Percentiles rank a stretch among this genome's conserved stretches.
phyloP scores from a whole-genome alignment of 2,888 invertebrate genomes.

The Parnassius mnemosyne region DNA sequence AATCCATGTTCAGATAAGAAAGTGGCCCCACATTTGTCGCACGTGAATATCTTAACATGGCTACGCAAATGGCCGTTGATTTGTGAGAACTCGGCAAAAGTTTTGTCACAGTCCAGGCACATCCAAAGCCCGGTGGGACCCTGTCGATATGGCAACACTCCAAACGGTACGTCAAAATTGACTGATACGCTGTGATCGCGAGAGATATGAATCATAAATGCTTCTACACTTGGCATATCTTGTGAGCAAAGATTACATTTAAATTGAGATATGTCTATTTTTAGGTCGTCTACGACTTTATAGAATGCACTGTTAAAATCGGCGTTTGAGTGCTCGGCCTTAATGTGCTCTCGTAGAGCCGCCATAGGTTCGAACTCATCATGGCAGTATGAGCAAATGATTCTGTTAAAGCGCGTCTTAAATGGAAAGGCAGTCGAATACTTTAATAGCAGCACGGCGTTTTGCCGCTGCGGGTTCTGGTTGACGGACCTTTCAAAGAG shows the following conservation, averaged over 20 bases:
- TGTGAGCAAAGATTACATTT: slow-evolving; percentile 62
- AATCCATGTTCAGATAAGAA: slow-evolving; percentile 68
- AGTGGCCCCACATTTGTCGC: slow-evolving; percentile 69
- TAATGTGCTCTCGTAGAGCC: slow-evolving; percentile 62
- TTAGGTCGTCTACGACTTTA: slow-evolving; percentile 67
- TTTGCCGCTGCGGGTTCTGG: slow-evolving; percentile 73
- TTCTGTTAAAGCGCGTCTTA: slow-evolving; percentile 73
- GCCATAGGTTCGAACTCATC: slow-evolving; percentile 70
- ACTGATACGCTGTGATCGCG: slow-evolving; percentile 58
- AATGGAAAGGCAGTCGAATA: slow-evolving; percentile 71
- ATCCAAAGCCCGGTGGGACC: slow-evolving; percentile 61
- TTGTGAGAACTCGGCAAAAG: slow-evolving; percentile 64
- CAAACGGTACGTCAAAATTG: slow-evolving; percentile 67
- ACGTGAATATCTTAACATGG: slow-evolving; percentile 69
- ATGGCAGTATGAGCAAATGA: slow-evolving; percentile 71
- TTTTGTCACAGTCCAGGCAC: slow-evolving; percentile 69
- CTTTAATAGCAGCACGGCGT: slow-evolving; percentile 67
- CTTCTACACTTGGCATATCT: slow-evolving; percentile 56
- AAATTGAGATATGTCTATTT: slow-evolving; percentile 67
- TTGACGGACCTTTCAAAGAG: slow-evolving; percentile 73
- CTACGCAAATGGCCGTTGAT: slow-evolving; percentile 67
- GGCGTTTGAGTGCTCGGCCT: slow-evolving; percentile 56
- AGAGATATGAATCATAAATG: slow-evolving; percentile 63
- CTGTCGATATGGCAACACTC: slow-evolving; percentile 68
- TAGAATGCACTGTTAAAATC: slow-evolving; percentile 72